These are phyloP conservation scores for Aphelenchoides bicaudatus DNA, from an alignment of 2,888 invertebrate genomes.

Conservation along the genomic window DNA sequence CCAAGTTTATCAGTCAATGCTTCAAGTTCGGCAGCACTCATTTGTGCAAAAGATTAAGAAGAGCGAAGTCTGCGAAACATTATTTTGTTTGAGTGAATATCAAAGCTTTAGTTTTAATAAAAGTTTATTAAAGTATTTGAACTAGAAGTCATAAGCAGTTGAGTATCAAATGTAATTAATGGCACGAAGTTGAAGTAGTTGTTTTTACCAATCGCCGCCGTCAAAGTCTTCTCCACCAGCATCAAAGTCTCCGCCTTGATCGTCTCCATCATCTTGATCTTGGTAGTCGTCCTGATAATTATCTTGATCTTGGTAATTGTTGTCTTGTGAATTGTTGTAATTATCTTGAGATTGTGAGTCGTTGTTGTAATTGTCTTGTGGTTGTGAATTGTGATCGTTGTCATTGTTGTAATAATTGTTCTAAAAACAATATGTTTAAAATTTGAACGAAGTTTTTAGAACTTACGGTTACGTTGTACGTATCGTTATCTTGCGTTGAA, in stretches of 20 bases:
- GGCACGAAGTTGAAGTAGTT: no score
- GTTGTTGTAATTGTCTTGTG: constrained; percentile 25
- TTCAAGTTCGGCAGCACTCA: no score
- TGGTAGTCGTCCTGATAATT: constrained; percentile 29
- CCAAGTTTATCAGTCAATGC: no score
- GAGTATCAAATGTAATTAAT: no score
- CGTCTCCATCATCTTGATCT: constrained; percentile 26
- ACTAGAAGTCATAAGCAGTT: no score
- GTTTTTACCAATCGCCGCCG: constrained; percentile 18
- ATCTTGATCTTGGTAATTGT: constrained; percentile 29
- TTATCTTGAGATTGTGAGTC: constrained; percentile 15
- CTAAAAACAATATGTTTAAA: no score
- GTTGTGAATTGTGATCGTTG: constrained; percentile 23
- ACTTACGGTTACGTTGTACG: constrained; percentile 38
- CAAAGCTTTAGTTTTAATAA: no score
- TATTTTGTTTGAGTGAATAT: no score
- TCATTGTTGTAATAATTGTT: constrained; percentile 20
- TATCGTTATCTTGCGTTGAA: constrained; percentile 44
- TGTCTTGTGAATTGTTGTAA: constrained; percentile 21
- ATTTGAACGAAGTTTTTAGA: constrained; percentile 21
- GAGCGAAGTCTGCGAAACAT: no score
- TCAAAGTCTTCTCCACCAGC: constrained; percentile 34
- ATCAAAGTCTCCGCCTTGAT: constrained; percentile 30
- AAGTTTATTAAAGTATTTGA: no score
- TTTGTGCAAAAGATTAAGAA: no score